phyloP scores from a whole-genome alignment of 2,797 vertebrate genomes.

The Takifugu ocellatus region DNA sequence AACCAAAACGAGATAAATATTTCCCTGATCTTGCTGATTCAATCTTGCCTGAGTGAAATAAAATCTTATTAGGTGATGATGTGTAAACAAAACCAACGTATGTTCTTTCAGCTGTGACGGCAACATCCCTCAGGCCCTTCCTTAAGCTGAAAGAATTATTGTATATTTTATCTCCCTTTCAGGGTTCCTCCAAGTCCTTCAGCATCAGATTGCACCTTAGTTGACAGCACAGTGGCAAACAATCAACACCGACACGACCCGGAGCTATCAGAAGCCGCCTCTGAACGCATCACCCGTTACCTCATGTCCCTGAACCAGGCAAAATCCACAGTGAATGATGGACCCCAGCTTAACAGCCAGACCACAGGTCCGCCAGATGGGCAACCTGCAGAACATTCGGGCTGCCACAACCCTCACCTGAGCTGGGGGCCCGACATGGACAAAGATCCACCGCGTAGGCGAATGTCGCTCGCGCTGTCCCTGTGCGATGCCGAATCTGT shows the following conservation, averaged over 20 bases:
- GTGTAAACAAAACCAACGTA: neutral
- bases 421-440: too few relatives aligned
- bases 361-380: neutral
- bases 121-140: neutral
- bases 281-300: constrained; percentile 47
- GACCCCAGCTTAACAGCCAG: neutral
- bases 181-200: constrained; percentile 29
- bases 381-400: neutral
- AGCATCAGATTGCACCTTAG: neutral
- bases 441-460: neutral
- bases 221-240: neutral
- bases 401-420: neutral
- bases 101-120: neutral
- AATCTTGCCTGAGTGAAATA: too few relatives aligned
- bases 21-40: too few relatives aligned
- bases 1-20: too few relatives aligned
- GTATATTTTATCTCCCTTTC: neutral
- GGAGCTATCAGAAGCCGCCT: neutral
- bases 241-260: constrained; percentile 4
- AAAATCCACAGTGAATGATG: neutral
- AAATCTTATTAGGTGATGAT: too few relatives aligned
- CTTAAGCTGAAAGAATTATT: neutral
- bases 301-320: constrained; percentile 43
- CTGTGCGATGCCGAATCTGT: constrained; percentile 71
- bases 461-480: constrained; percentile 50